Percentiles rank a stretch among this genome's conserved stretches.
These are phyloP conservation scores for Adelosebastes latens DNA, from an alignment of 2,797 vertebrate species.

Conservation along the genomic window DNA sequence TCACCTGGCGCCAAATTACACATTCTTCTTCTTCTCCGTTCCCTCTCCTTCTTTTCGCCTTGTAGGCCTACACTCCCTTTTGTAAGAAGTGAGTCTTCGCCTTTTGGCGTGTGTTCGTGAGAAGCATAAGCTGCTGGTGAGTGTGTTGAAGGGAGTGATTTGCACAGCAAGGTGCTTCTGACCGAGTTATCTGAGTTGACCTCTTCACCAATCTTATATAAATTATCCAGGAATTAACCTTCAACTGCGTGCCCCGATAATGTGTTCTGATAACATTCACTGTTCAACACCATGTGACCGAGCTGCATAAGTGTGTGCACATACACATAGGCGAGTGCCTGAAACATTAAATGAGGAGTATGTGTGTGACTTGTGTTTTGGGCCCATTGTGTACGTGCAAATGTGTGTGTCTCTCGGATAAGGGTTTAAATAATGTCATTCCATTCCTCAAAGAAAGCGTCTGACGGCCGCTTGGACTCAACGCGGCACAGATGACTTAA, in stretches of 20 bases:
- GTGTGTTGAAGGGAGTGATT: slow-evolving; percentile 30
- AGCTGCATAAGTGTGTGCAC: slow-evolving; percentile 4
- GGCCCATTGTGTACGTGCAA: background rate
- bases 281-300: slow-evolving; percentile 33
- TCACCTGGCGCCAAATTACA: slow-evolving; percentile 61
- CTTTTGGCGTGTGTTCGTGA: slow-evolving; percentile 2
- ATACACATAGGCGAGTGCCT: background rate
- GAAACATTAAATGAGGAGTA: slow-evolving; percentile 5
- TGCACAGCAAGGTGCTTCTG: slow-evolving; percentile 39
- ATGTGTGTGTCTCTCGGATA: background rate
- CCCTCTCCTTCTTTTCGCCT: slow-evolving; percentile 40
- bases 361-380: background rate
- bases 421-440: slow-evolving; percentile 12
- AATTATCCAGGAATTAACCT: slow-evolving; percentile 59
- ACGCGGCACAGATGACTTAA: slow-evolving; percentile 68
- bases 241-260: slow-evolving; percentile 28
- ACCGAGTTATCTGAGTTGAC: slow-evolving; percentile 34
- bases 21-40: slow-evolving; percentile 62
- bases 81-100: slow-evolving; percentile 1
- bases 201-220: slow-evolving; percentile 53
- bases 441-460: slow-evolving; percentile 42
- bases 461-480: slow-evolving; percentile 55
- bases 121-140: slow-evolving; percentile 5
- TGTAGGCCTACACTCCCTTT: slow-evolving; percentile 32
- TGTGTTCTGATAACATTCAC: slow-evolving; percentile 48